Conservation (phyloP, 2,797 vertebrate genomes). For the Oceanodroma leucorhoa region DNA sequence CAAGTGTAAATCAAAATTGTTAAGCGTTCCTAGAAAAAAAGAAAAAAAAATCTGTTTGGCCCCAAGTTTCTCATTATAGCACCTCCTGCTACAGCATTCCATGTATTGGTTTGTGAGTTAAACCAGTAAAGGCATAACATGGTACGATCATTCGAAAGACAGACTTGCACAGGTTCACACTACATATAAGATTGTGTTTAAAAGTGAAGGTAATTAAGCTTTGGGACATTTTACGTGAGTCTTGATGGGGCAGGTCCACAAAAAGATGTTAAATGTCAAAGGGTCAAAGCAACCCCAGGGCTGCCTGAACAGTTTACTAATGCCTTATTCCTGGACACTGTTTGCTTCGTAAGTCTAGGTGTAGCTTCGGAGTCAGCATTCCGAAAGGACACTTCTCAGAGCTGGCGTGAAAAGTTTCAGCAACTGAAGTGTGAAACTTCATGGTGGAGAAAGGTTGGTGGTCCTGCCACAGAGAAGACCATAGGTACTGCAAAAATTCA, state of each 20-base stretch:
- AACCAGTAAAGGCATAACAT: not conserved
- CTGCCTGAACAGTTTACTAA: not conserved
- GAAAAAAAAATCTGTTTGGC: not conserved
- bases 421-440: not conserved
- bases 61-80: not conserved
- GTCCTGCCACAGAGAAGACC: not conserved
- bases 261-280: not conserved
- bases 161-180: not conserved
- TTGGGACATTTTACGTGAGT: not conserved
- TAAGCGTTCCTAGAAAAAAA: not conserved
- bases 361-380: not conserved
- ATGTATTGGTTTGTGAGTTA: not conserved
- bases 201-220: not conserved
- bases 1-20: not conserved
- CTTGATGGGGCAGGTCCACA: not conserved
- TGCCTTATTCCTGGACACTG: fast-evolving
- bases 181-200: not conserved
- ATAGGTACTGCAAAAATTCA: not conserved
- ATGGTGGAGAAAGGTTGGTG: not conserved
- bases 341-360: not conserved
- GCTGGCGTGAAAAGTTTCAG: not conserved
- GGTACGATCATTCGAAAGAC: not conserved
- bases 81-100: not conserved
- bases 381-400: not conserved
- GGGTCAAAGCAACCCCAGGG: not conserved